Evolutionary conservation across 2,113 vertebrate species (phyloP).

Genomic region (Psammodynastes pulverulentus): DNA sequence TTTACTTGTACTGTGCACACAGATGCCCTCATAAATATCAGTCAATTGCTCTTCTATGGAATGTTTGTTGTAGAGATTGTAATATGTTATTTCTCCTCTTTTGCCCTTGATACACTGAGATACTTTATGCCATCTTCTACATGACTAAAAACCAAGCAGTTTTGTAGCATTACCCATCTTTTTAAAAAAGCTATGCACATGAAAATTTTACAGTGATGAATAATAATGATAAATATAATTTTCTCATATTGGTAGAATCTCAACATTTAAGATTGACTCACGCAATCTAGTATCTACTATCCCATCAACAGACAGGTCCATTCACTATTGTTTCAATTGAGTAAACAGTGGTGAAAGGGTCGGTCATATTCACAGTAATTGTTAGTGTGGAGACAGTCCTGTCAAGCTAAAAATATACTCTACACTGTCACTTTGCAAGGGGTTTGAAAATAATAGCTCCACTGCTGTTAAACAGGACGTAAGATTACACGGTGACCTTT

Average conservation of each 20-base stretch:
- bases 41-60: neutral
- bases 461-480: conserved; percentile 75
- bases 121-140: conserved; percentile 16
- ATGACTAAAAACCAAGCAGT: neutral
- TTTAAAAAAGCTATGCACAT: conserved; percentile 36
- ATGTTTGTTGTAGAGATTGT: conserved; percentile 1
- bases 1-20: neutral
- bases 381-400: conserved; percentile 78
- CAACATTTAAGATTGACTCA: conserved; percentile 68
- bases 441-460: conserved; percentile 84
- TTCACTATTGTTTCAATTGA: conserved; percentile 78
- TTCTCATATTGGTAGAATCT: conserved; percentile 55
- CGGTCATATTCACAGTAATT: conserved; percentile 84
- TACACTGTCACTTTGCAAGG: conserved; percentile 84
- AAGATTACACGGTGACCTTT: conserved; percentile 85
- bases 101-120: neutral
- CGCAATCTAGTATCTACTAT: conserved; percentile 72
- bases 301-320: conserved; percentile 75
- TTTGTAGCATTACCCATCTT: neutral
- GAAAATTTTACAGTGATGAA: neutral
- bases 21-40: neutral
- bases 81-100: conserved; percentile 27
- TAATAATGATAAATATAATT: conserved; percentile 17
- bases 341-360: conserved; percentile 83
- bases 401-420: conserved; percentile 87